Percentiles rank a stretch among this genome's conserved stretches.
These are phyloP conservation scores for Neotoxoptera formosana DNA, from an alignment of 1,140 invertebrate genomes.

Conservation along the genomic window DNA sequence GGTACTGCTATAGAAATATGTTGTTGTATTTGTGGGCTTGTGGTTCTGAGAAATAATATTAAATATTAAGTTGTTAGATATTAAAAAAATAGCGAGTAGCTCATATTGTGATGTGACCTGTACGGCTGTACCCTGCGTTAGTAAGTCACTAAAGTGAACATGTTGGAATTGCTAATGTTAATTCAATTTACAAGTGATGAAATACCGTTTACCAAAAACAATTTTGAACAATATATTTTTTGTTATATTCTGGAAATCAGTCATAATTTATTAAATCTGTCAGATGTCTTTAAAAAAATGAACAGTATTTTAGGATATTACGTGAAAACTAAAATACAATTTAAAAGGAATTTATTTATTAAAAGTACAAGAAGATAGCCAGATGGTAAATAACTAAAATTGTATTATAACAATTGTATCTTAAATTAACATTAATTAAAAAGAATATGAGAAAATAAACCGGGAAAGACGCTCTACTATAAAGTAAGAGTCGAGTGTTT, in stretches of 20 bases:
- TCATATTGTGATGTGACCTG: not conserved
- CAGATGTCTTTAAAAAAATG: not conserved
- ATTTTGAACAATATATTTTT: not conserved
- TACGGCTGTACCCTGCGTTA: not conserved
- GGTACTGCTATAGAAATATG: not conserved
- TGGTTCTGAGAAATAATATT: not conserved
- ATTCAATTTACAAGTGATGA: not conserved
- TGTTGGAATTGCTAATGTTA: not conserved
- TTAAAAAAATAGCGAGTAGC: not conserved
- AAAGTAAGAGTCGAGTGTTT: not conserved
- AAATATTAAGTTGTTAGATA: not conserved
- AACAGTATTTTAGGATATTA: not conserved
- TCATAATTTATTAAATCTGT: not conserved
- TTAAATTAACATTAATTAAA: not conserved
- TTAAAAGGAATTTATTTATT: not conserved
- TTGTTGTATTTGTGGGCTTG: not conserved
- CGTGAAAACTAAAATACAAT: not conserved
- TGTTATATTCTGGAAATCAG: not conserved
- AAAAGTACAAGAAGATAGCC: not conserved
- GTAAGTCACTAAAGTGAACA: not conserved
- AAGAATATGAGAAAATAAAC: not conserved
- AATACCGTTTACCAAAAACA: not conserved
- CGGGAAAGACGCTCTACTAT: not conserved
- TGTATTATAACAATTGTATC: not conserved
- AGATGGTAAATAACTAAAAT: not conserved